Evolutionary conservation across 2,888 invertebrate species (phyloP), one percentile per base, ranked within the genome.

Genomic region (Galeopsomyia nigrocyanea): DNA sequence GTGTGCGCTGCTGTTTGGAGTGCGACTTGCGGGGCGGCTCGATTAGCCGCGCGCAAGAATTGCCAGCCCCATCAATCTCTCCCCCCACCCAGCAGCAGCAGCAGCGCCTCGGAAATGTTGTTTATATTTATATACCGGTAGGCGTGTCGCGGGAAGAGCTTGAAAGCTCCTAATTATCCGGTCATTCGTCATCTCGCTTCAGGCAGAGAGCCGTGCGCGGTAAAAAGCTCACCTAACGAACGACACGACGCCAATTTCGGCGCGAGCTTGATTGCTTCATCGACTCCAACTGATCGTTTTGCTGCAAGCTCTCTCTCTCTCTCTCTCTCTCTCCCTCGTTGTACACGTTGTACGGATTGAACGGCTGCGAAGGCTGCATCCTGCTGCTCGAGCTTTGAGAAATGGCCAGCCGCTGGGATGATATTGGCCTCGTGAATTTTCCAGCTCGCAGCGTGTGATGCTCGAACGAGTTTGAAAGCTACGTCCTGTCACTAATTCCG

Each of bases 41-140:
- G 39, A 39, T 39, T 39, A 39, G 39, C 39, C 7, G 73, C 77
- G 78, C 77, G 61, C 70, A 74, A 78, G 79, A 78, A 81, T 82
- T 78, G 78, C 77, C 78, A 78, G 79, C 74, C 79, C 79, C 83
- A 82, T 83, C 79, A 83, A 83, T 82, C 82, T 82, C 80, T 75
- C 70, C 77, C 50, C 61, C 77, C 22, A 64, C n/a, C 55, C 10
- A 26, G 3, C 26, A 5, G 26, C 26, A 5, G 26, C 26, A 26
- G 26, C 19, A 53, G 53, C 53, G 17, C 17, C 17, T 19, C 53
- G 17, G 13, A 53, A 77, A 78, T 76, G 78, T 82, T 83, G 83
- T 83, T 83, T 83, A 82, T 83, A 81, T 83, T 82, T 83, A 83
- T 83, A 83, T 80, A 14, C 47, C 76, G 68, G 70, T 68, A 77